A percentile compares a stretch with the other conserved stretches of the same genome.
Evolutionary conservation across 2,888 invertebrate genomes (phyloP).

Genomic region (Agrilus cyanescens): DNA sequence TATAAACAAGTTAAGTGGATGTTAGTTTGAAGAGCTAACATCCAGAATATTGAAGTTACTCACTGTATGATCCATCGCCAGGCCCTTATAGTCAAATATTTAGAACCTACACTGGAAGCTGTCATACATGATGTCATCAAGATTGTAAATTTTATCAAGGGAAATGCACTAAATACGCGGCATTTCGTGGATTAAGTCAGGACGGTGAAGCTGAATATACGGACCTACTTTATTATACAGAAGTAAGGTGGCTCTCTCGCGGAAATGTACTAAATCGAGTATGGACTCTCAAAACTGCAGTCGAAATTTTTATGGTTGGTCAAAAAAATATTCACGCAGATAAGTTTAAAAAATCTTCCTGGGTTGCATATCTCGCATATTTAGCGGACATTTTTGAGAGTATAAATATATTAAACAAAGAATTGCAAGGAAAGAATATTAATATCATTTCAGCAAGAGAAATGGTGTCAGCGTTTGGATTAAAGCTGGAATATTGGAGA

Average conservation of each 20-base stretch:
- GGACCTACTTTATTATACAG: slow-evolving; percentile 14
- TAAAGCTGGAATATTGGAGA: slow-evolving; percentile 16
- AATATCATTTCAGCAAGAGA: slow-evolving; percentile 15
- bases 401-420: too few species aligned
- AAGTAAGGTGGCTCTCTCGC: slow-evolving; percentile 16
- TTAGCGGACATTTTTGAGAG: too few species aligned
- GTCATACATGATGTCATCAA: slow-evolving; percentile 16
- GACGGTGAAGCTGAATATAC: slow-evolving; percentile 18
- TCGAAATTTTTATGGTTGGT: too few species aligned
- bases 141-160: slow-evolving; percentile 14
- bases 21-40: too few species aligned
- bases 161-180: slow-evolving; percentile 17
- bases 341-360: too few species aligned
- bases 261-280: slow-evolving; percentile 17
- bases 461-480: slow-evolving; percentile 16
- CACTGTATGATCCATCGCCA: slow-evolving; percentile 19
- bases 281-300: too few species aligned
- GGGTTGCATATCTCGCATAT: too few species aligned
- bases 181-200: slow-evolving; percentile 19
- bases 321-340: too few species aligned
- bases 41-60: slow-evolving; percentile 14
- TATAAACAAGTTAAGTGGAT: too few species aligned
- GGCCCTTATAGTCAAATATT: slow-evolving; percentile 15
- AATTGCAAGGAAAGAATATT: slow-evolving; percentile 16
- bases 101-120: too few species aligned